Conservation (phyloP, 2,113 vertebrate genomes). For the Oryzias celebensis region DNA sequence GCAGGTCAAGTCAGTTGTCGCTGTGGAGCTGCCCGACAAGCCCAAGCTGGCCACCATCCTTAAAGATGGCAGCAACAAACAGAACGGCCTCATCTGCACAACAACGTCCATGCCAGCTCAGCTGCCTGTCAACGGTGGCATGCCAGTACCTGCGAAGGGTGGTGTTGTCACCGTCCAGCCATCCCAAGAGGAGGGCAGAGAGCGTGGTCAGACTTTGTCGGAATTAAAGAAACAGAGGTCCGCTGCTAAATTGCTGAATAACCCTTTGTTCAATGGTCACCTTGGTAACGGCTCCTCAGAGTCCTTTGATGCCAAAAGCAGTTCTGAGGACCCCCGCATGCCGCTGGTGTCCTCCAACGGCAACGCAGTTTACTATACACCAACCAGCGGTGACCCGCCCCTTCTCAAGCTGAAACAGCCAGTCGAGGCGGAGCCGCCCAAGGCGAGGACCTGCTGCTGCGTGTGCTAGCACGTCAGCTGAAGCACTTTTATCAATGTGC, state of each 20-base stretch:
- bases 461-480: conserved; percentile 80
- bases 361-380: conserved; percentile 89
- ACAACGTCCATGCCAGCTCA: conserved; percentile 41
- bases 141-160: conserved; percentile 21
- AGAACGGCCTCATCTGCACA: conserved; percentile 72
- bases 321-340: conserved; percentile 84
- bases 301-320: conserved; percentile 72
- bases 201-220: conserved; percentile 89
- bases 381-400: conserved; percentile 91
- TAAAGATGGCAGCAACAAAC: conserved; percentile 75
- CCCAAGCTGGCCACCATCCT: conserved; percentile 77
- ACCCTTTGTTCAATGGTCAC: conserved; percentile 88
- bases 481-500: conserved; percentile 23
- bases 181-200: conserved; percentile 64
- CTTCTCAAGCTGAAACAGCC: conserved; percentile 93
- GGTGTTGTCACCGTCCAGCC: conserved; percentile 40
- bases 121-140: conserved; percentile 62
- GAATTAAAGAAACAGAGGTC: conserved; percentile 94
- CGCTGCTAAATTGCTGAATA: conserved; percentile 87
- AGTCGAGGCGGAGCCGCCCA: conserved; percentile 87
- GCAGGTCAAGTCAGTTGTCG: conserved; percentile 58
- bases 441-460: conserved; percentile 87
- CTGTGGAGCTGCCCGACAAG: conserved; percentile 61
- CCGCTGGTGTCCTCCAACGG: conserved; percentile 91
- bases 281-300: conserved; percentile 79